Base-by-base conservation (phyloP, 1,140 invertebrate genomes). In the Anastrepha obliqua region DNA sequence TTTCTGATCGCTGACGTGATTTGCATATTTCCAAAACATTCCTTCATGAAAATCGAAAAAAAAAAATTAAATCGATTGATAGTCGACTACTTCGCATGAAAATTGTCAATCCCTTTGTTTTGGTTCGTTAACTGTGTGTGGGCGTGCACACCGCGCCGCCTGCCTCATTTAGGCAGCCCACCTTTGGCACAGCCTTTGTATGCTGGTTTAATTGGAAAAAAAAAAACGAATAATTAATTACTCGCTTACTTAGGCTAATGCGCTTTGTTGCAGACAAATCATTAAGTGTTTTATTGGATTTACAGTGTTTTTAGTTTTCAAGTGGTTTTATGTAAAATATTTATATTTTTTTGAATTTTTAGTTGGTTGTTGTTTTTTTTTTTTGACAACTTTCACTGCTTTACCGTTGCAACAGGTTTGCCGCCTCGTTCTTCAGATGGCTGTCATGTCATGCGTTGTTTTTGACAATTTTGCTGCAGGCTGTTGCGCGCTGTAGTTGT, bases 381-480 rank as follows among this genome's bases (percentile, higher is more conserved):
- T 0, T 15, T 20, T 29, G 29, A 55, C 47, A 81, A 81, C 74
- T 81, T 81, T 81, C 74, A 58, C 74, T 81, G 74, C 55, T 81
- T 81, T 67, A 67, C 65, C 62, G 62, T 87, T 64, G 65, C 64
- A 67, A 87, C 86, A 87, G 62, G 86, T 55, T 87, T 67, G n/a
- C 65, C 86, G 65, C 62, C 86, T 67, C 86, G 64, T 87, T 87
- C 65, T 87, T 67, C 67, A 47, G 51, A 17, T 87, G 62, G 11
- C 86, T 55, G 51, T 13, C 47, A 51, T 58, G 15, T 62, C 42
- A 39, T 20, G 44, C 13, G 20, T 11, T 29, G 85, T 15, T 86
- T 20, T 20, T 64, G 39, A 51, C 5, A 47, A 11, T 55, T 81
- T 81, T 29, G 74, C 20, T 51, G 74, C 74, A 81, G 55, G 47